These are phyloP conservation scores for Glaucidium brasilianum DNA, from an alignment of 2,113 vertebrate species.

Conservation along the genomic window DNA sequence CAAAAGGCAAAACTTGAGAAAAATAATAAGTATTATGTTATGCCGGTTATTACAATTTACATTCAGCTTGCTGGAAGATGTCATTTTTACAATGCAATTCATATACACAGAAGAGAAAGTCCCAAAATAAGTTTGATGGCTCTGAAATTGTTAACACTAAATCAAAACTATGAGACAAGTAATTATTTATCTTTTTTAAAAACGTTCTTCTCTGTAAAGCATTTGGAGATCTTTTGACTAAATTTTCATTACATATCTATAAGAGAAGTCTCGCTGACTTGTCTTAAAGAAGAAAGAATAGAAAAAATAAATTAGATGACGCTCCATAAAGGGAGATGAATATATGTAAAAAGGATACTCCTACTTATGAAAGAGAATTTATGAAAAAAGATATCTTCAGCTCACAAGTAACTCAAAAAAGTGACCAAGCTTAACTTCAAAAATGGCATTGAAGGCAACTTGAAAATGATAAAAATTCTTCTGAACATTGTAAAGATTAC, in stretches of 20 bases:
- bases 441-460: background rate
- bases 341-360: background rate
- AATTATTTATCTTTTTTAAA: background rate
- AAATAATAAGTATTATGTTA: background rate
- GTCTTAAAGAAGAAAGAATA: background rate
- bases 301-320: background rate
- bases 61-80: background rate
- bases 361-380: background rate
- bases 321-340: background rate
- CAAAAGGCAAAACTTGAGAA: conserved; percentile 1
- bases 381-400: background rate
- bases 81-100: background rate
- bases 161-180: background rate
- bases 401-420: background rate
- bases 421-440: background rate
- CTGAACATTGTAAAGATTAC: background rate
- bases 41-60: background rate
- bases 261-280: background rate
- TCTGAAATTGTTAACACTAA: background rate
- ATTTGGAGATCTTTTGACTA: background rate
- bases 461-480: background rate
- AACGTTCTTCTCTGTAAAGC: background rate
- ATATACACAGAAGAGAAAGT: background rate
- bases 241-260: background rate
- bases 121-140: background rate